phyloP scores from a whole-genome alignment of 2,888 invertebrate species.

The Eudemis profundana region DNA sequence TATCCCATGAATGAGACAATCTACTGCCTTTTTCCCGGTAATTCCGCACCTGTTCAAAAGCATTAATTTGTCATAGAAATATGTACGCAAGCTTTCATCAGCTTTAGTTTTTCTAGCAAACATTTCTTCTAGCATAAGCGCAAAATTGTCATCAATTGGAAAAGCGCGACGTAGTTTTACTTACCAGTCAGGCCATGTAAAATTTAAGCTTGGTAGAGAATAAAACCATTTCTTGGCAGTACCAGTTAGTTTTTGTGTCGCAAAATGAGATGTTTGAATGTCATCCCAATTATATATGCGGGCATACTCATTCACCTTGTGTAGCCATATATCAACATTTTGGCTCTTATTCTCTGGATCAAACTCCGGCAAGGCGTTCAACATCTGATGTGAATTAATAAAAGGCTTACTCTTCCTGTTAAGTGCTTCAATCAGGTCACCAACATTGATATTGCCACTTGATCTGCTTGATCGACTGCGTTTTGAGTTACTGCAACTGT shows the following conservation, averaged over 20 bases:
- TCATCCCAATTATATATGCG: constrained; percentile 2
- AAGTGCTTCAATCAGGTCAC: constrained; percentile 5
- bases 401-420: constrained; percentile 4
- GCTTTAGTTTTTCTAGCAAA: not conserved
- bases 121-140: not conserved
- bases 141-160: not conserved
- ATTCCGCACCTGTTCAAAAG: not conserved
- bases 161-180: constrained; percentile 1
- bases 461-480: not conserved
- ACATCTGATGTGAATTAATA: constrained; percentile 5
- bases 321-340: constrained; percentile 7
- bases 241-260: constrained; percentile 13
- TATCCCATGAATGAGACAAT: constrained; percentile 1
- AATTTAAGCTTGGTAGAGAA: not conserved
- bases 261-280: constrained; percentile 11
- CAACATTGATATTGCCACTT: not conserved
- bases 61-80: too few relatives aligned
- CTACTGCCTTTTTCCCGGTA: not conserved
- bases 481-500: too few relatives aligned
- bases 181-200: constrained; percentile 2
- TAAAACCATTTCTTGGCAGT: too few relatives aligned
- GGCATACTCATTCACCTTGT: too few relatives aligned
- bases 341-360: constrained; percentile 5
- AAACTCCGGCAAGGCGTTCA: too few relatives aligned
- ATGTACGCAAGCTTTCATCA: not conserved